A percentile compares a stretch with the other conserved stretches of the same genome.
phyloP scores from a whole-genome alignment of 2,113 vertebrate species.

The Phrynosoma platyrhinos region DNA sequence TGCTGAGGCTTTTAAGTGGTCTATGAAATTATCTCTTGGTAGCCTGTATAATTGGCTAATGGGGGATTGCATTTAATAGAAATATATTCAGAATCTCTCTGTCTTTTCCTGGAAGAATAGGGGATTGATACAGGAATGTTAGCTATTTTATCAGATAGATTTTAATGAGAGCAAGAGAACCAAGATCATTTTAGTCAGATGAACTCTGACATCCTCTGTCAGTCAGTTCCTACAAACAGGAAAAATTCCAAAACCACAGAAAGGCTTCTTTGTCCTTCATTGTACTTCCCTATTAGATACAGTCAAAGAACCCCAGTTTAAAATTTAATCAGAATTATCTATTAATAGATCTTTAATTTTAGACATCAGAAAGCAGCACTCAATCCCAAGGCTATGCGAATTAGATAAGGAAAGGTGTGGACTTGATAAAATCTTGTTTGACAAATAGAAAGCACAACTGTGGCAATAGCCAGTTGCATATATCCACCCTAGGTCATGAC shows the following conservation, averaged over 20 bases:
- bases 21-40: constrained; percentile 60
- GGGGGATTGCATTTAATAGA: constrained; percentile 60
- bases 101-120: constrained; percentile 67
- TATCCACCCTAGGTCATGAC: constrained; percentile 15
- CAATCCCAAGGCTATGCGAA: constrained; percentile 42
- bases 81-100: constrained; percentile 72
- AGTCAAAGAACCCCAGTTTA: constrained; percentile 80
- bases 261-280: constrained; percentile 78
- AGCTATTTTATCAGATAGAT: constrained; percentile 83
- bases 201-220: constrained; percentile 83
- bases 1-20: constrained; percentile 70
- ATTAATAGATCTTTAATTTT: constrained; percentile 75
- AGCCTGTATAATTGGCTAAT: constrained; percentile 70
- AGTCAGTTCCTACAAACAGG: constrained; percentile 77
- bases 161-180: constrained; percentile 80
- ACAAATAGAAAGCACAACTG: neutral
- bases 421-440: constrained; percentile 24
- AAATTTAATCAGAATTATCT: constrained; percentile 78
- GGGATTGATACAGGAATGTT: constrained; percentile 79
- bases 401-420: neutral
- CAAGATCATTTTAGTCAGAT: constrained; percentile 78
- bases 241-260: constrained; percentile 78
- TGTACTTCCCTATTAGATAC: constrained; percentile 76
- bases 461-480: neutral
- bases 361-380: constrained; percentile 38